phyloP scores from a whole-genome alignment of 2,888 invertebrate species.

The Scrobipalpa atriplicella region DNA sequence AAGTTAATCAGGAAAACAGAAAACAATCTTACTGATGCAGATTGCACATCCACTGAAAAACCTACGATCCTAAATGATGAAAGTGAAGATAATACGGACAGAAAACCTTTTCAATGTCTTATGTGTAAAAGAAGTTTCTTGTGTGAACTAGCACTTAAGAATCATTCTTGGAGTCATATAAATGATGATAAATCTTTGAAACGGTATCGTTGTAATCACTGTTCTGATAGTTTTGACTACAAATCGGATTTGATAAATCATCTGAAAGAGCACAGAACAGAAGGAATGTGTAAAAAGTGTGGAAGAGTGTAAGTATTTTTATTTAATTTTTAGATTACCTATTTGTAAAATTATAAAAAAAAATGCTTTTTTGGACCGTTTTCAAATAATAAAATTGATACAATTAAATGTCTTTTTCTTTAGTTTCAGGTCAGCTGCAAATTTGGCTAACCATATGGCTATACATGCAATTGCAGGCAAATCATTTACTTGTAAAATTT shows the following conservation, averaged over 20 bases:
- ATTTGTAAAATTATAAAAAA: no score
- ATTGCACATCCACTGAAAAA: constrained; percentile 16
- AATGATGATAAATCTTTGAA: constrained; percentile 53
- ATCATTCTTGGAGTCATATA: constrained; percentile 84
- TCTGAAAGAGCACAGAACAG: constrained; percentile 84
- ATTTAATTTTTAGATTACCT: background rate
- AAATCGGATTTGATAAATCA: constrained; percentile 85
- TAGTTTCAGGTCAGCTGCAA: constrained; percentile 86
- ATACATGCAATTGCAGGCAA: constrained; percentile 52
- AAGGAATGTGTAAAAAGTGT: constrained; percentile 85
- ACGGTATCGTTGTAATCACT: constrained; percentile 80
- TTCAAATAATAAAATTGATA: no score
- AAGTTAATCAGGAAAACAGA: constrained; percentile 62
- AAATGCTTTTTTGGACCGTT: no score
- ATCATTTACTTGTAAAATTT: constrained; percentile 81
- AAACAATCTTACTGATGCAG: background rate
- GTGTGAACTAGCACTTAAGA: constrained; percentile 83
- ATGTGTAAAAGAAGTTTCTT: constrained; percentile 81
- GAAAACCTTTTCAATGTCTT: constrained; percentile 80
- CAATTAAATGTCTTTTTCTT: constrained; percentile 37
- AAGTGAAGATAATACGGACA: constrained; percentile 27
- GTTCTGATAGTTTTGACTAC: constrained; percentile 83
- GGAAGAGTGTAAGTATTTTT: constrained; percentile 84
- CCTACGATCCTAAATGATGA: constrained; percentile 35
- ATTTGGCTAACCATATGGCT: constrained; percentile 84